Percentiles rank a stretch among this genome's conserved stretches.
phyloP scores from a whole-genome alignment of 1,140 invertebrate genomes.

The Bombus huntii region DNA sequence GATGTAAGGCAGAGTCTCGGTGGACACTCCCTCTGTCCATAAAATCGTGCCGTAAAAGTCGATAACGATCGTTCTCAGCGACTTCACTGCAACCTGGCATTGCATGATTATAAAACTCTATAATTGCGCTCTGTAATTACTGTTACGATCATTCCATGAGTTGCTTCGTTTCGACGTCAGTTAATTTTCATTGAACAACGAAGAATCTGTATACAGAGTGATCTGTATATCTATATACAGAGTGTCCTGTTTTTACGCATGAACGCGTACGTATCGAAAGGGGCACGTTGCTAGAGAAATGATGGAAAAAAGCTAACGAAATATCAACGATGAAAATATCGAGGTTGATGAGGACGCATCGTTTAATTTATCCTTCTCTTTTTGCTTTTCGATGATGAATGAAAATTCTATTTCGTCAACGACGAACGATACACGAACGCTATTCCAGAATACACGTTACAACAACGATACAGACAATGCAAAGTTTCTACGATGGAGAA shows the following conservation, averaged over 20 bases:
- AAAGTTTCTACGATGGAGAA: background rate
- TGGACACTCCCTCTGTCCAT: background rate
- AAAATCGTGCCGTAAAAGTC: slow-evolving; percentile 1
- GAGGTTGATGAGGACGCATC: no score
- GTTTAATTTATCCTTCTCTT: no score
- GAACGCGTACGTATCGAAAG: no score
- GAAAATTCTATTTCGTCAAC: background rate
- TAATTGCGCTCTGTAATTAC: background rate
- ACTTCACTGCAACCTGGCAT: background rate
- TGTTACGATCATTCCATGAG: background rate
- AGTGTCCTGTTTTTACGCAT: no score
- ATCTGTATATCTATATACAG: no score
- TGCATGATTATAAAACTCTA: slow-evolving; percentile 12
- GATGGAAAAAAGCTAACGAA: no score
- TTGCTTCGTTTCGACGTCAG: background rate
- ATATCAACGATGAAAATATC: no score
- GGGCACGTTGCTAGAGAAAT: no score
- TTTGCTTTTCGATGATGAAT: rapidly evolving
- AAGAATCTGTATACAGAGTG: no score
- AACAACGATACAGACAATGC: no score
- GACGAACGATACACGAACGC: background rate
- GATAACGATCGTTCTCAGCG: slow-evolving; percentile 13
- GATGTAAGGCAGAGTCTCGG: background rate
- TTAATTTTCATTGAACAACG: no score
- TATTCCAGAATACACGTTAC: no score